Evolutionary conservation across 35 echinoderm and acorn worm genomes (phyloP).

Genomic region (Amphiura filiformis): DNA sequence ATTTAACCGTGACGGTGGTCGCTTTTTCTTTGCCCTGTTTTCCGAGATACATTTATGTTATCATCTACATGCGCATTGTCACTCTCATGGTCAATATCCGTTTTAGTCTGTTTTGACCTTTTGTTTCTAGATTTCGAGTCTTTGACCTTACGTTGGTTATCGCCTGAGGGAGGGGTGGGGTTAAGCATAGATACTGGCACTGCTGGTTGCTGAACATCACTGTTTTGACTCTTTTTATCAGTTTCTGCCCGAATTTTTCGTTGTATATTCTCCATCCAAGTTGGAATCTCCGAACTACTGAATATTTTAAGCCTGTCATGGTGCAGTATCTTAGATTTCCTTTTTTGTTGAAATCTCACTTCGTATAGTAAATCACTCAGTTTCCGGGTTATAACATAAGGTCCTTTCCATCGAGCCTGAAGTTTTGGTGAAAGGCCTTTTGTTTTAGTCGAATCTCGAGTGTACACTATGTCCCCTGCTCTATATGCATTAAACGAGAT

Average conservation of each 20-base stretch:
- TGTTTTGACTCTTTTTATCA: no score
- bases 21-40: no score
- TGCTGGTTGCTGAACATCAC: no score
- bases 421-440: slow-evolving; percentile 29
- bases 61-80: no score
- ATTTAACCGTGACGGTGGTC: no score
- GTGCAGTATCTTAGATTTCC: slow-evolving; percentile 14
- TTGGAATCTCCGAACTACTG: not conserved
- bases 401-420: not conserved
- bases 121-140: no score
- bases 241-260: not conserved
- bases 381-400: not conserved
- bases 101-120: no score
- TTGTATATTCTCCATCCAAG: not conserved
- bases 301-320: slow-evolving; percentile 18
- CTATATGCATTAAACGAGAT: not conserved
- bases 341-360: not conserved
- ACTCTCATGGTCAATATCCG: no score
- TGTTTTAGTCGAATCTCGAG: not conserved
- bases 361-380: slow-evolving; percentile 31
- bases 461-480: slow-evolving; percentile 7
- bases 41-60: no score
- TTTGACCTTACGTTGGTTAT: no score
- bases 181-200: no score
- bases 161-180: no score